Conservation (phyloP, 2,888 invertebrate genomes). For the Phytoseiulus persimilis region DNA sequence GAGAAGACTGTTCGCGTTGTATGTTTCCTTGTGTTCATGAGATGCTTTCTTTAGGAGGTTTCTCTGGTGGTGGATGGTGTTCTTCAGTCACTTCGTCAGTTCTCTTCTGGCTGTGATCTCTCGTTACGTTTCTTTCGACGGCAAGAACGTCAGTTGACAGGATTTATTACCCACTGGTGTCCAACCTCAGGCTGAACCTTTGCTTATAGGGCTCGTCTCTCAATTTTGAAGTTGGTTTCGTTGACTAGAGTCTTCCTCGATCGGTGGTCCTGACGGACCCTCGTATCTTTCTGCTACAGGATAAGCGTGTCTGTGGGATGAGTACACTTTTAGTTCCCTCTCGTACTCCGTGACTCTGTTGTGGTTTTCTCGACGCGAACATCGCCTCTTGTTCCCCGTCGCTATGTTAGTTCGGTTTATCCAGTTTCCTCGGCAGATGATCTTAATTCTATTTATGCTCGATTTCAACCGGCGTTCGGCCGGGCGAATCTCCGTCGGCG, state of each 20-base stretch:
- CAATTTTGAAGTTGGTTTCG: background rate
- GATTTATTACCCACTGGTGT: too few species aligned
- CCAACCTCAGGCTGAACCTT: background rate
- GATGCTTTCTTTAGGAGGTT: background rate
- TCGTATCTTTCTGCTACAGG: background rate
- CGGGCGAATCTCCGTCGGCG: slow-evolving; percentile 5
- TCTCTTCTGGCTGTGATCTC: slow-evolving; percentile 5
- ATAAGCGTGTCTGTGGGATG: background rate
- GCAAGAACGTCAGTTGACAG: background rate
- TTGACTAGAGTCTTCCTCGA: background rate
- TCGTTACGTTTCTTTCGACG: slow-evolving; percentile 5
- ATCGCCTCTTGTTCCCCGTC: background rate
- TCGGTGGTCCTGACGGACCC: background rate
- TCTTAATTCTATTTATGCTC: background rate
- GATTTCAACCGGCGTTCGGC: background rate
- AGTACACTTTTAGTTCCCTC: background rate
- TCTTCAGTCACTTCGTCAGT: background rate
- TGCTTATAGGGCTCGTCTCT: background rate
- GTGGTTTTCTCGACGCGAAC: background rate
- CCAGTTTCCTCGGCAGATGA: background rate
- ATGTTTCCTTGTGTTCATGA: background rate
- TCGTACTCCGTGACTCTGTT: background rate
- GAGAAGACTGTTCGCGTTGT: background rate
- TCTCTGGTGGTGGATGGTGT: slow-evolving; percentile 5
- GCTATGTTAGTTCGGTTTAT: background rate